These are phyloP conservation scores for Macropus fuliginosus DNA, from an alignment of 2,797 vertebrate genomes.

Conservation along the genomic window DNA sequence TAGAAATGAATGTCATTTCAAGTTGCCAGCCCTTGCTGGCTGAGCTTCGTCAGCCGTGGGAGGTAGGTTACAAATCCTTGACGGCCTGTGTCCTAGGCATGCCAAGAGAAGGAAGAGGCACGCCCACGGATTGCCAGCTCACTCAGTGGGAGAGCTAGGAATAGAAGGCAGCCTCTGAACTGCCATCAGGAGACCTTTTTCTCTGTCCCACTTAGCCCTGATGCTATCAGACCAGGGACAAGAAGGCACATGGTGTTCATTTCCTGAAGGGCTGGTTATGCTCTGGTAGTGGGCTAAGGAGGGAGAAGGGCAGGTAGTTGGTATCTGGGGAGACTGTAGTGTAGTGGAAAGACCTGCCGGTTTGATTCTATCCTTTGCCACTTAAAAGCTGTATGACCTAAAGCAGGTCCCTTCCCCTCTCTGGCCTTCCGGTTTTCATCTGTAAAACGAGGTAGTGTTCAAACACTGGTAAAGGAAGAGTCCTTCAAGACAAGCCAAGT, in stretches of 20 bases:
- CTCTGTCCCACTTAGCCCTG: constrained; percentile 1
- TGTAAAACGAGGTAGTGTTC: neutral
- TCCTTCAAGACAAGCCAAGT: neutral
- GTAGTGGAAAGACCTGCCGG: neutral
- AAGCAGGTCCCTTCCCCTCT: neutral
- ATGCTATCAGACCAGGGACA: neutral
- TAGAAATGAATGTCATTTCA: constrained; percentile 30
- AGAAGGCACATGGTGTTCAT: constrained; percentile 1
- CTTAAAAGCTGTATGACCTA: constrained; percentile 35
- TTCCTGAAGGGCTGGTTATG: neutral
- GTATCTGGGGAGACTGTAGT: neutral
- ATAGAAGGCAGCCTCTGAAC: constrained; percentile 30
- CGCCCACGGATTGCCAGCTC: constrained; percentile 10
- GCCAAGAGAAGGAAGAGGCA: constrained; percentile 24
- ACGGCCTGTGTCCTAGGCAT: neutral
- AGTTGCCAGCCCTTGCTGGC: neutral
- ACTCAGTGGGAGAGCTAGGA: constrained; percentile 32
- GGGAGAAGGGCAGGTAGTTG: neutral
- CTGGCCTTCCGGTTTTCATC: neutral
- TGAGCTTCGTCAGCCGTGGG: constrained; percentile 18
- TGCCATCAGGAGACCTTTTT: constrained; percentile 5
- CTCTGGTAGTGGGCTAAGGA: constrained; percentile 22
- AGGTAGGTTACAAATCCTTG: constrained; percentile 2
- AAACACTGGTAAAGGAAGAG: neutral
- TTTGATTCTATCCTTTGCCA: constrained; percentile 8